A percentile compares a stretch with the other conserved stretches of the same genome.
These are phyloP conservation scores for Pseudochirops corinnae DNA, from an alignment of 2,797 vertebrate genomes.

Conservation along the genomic window DNA sequence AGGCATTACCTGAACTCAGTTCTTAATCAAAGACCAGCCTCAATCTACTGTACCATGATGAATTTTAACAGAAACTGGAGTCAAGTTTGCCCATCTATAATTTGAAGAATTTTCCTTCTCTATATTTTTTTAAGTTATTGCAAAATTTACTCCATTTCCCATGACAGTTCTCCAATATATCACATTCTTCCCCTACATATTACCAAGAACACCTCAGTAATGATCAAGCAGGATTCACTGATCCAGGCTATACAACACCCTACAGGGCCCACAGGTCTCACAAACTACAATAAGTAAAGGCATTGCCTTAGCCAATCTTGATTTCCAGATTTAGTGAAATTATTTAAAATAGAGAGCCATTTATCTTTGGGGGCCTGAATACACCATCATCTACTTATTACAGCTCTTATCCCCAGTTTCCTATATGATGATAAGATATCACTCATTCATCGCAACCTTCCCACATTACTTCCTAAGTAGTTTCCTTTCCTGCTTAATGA, in stretches of 20 bases:
- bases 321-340: slow-evolving; percentile 31
- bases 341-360: slow-evolving; percentile 24
- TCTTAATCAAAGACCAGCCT: neutral
- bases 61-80: neutral
- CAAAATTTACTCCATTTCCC: neutral
- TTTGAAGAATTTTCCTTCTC: neutral
- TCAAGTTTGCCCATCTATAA: neutral
- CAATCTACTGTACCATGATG: neutral
- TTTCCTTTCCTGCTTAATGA: neutral
- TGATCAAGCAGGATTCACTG: neutral
- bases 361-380: neutral
- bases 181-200: neutral
- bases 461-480: neutral
- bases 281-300: neutral
- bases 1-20: neutral
- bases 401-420: neutral
- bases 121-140: neutral
- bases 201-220: slow-evolving; percentile 15
- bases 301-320: neutral
- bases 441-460: slow-evolving; percentile 31
- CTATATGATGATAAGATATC: neutral
- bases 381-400: neutral
- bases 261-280: neutral
- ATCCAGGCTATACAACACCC: neutral
- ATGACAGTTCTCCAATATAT: neutral